Evolutionary conservation across 2,797 vertebrate species (phyloP).

Genomic region (Acropternis orthonyx): DNA sequence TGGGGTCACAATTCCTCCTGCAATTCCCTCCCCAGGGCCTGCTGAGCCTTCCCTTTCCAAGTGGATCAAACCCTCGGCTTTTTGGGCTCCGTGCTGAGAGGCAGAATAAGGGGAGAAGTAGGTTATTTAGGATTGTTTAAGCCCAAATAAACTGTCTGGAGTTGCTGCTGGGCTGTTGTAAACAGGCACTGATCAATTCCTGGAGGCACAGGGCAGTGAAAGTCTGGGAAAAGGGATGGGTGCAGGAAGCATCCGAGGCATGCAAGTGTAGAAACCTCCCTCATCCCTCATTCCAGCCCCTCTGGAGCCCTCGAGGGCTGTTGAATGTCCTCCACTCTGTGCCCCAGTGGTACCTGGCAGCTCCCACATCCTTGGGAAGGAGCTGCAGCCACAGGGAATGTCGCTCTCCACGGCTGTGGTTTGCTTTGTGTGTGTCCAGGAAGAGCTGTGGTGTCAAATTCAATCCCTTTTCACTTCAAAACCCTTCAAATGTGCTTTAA

Average conservation of each 20-base stretch:
- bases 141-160: not conserved
- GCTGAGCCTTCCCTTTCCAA: not conserved
- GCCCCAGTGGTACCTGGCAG: not conserved
- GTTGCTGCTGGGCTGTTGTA: not conserved
- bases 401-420: fast-evolving
- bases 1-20: not conserved
- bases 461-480: not conserved
- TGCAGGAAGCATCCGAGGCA: not conserved
- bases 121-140: not conserved
- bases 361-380: not conserved
- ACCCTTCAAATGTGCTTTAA: not conserved
- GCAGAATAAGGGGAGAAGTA: not conserved
- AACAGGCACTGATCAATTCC: not conserved
- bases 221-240: not conserved
- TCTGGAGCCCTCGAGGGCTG: not conserved
- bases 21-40: not conserved
- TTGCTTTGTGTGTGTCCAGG: not conserved
- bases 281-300: not conserved
- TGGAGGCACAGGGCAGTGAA: not conserved
- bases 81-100: fast-evolving
- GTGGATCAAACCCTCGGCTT: not conserved
- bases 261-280: not conserved
- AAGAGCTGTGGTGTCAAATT: not conserved
- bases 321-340: not conserved
- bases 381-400: not conserved